Conservation (phyloP, 2,888 invertebrate genomes). For the Hypolimnas misippus region DNA sequence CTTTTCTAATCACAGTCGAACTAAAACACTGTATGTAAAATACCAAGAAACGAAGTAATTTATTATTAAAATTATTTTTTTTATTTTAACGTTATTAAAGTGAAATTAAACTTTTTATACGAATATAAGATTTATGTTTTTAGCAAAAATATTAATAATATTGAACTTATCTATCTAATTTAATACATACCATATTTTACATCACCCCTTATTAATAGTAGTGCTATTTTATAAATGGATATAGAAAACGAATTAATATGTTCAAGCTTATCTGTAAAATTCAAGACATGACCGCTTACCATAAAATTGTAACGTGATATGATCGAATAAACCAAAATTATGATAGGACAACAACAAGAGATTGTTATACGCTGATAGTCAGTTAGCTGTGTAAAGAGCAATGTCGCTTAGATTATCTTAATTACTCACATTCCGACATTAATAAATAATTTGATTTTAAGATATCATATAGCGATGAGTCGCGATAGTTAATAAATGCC, state of each 20-base stretch:
- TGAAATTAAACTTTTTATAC: too few relatives aligned
- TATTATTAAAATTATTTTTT: too few relatives aligned
- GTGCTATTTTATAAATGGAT: slow-evolving; percentile 3
- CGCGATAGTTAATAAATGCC: neutral
- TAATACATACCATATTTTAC: too few relatives aligned
- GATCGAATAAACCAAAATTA: slow-evolving; percentile 27
- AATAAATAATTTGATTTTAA: slow-evolving; percentile 12
- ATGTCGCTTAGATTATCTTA: slow-evolving; percentile 31
- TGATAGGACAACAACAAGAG: slow-evolving; percentile 10
- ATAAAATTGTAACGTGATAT: slow-evolving; percentile 30
- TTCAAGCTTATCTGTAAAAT: slow-evolving; percentile 2
- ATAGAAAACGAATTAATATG: slow-evolving; percentile 17
- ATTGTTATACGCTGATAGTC: slow-evolving; percentile 8
- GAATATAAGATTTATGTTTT: too few relatives aligned
- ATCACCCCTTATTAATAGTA: slow-evolving; percentile 2
- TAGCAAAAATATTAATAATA: too few relatives aligned
- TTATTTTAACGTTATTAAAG: too few relatives aligned
- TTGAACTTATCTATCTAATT: slow-evolving; percentile 6
- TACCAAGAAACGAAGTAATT: too few relatives aligned
- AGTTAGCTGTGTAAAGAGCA: slow-evolving; percentile 8
- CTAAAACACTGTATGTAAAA: too few relatives aligned
- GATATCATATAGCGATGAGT: neutral
- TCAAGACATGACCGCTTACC: slow-evolving; percentile 5
- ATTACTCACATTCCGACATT: slow-evolving; percentile 28
- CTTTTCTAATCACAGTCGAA: neutral